Conservation (phyloP, 2,888 invertebrate genomes). For the Lissocephala sabroskyi region DNA sequence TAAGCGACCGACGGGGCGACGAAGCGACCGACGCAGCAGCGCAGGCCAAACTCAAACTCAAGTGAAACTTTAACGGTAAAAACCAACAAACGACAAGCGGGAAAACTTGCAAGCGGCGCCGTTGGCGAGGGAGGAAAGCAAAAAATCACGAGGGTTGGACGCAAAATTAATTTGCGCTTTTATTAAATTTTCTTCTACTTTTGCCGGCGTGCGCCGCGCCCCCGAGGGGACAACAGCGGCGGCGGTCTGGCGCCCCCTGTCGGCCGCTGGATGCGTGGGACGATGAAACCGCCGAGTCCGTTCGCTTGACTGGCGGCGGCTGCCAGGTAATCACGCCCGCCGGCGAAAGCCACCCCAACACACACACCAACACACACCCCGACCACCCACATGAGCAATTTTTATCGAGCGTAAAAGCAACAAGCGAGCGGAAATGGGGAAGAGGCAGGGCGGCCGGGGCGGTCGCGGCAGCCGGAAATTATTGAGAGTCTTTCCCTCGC, state of each 20-base stretch:
- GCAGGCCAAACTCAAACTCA: conserved; percentile 42
- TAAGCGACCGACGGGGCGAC: no score
- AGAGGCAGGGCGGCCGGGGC: no score
- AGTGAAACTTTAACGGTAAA: conserved; percentile 11
- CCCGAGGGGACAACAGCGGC: no score
- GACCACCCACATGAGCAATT: conserved; percentile 31
- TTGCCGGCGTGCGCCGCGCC: not conserved
- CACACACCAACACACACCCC: conserved; percentile 10
- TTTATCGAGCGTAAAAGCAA: conserved; percentile 47
- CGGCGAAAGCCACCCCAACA: not conserved
- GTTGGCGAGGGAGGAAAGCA: not conserved
- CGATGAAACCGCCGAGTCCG: no score
- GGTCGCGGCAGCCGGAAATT: no score
- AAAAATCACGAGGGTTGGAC: conserved; percentile 47
- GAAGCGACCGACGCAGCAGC: no score
- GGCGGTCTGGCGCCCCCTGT: no score
- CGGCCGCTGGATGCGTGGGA: no score
- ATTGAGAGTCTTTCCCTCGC: no score
- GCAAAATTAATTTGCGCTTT: conserved; percentile 63
- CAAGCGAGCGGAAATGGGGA: conserved; percentile 5
- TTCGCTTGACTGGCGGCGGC: not conserved
- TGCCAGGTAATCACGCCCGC: conserved; percentile 47
- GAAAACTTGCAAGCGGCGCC: not conserved
- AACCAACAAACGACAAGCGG: not conserved
- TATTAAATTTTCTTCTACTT: conserved; percentile 53